Evolutionary conservation across 2,888 invertebrate genomes (phyloP).

Genomic region (Bedellia somnulentella): DNA sequence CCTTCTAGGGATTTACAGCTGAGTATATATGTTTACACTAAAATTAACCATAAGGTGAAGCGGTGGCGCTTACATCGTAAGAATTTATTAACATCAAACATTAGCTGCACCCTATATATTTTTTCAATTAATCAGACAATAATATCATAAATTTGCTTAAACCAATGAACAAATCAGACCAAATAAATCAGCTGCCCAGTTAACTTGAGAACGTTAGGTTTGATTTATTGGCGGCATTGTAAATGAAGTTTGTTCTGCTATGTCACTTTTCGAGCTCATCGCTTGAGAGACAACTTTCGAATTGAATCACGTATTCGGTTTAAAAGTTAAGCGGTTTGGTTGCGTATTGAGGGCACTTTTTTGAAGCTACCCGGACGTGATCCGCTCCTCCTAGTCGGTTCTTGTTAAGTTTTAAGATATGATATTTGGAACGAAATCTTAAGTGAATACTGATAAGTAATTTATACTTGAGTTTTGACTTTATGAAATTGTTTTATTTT

Average conservation of each 20-base stretch:
- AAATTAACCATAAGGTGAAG: too few relatives aligned
- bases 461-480: background rate
- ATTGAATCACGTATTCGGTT: constrained; percentile 59
- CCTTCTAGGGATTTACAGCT: too few relatives aligned
- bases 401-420: constrained; percentile 22
- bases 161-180: too few relatives aligned
- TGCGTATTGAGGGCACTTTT: constrained; percentile 45
- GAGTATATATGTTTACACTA: too few relatives aligned
- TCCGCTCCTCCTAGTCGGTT: constrained; percentile 31
- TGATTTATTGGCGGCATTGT: constrained; percentile 23
- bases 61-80: too few relatives aligned
- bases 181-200: too few relatives aligned
- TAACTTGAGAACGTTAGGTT: constrained; percentile 21
- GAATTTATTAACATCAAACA: too few relatives aligned
- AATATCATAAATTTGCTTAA: too few relatives aligned
- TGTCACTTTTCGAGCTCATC: constrained; percentile 39
- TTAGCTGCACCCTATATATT: too few relatives aligned
- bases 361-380: constrained; percentile 33
- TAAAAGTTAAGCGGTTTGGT: constrained; percentile 57
- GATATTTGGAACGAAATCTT: background rate
- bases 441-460: background rate
- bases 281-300: constrained; percentile 45
- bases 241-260: constrained; percentile 35
- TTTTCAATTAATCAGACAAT: too few relatives aligned
- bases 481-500: background rate